These are phyloP conservation scores for Laticauda laticaudata DNA, from an alignment of 2,113 vertebrate genomes.

Conservation along the genomic window DNA sequence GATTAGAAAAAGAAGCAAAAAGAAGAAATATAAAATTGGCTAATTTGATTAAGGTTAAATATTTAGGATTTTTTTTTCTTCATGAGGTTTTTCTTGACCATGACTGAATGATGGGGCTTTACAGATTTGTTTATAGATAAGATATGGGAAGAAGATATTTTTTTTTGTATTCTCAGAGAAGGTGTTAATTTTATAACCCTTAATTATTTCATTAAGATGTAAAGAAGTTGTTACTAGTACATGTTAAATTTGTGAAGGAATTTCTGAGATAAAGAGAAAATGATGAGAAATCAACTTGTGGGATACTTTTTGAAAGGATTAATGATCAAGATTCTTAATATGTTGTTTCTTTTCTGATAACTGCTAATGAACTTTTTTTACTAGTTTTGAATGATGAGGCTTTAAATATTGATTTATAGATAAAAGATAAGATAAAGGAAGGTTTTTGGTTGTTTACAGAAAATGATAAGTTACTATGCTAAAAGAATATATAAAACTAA, in stretches of 20 bases:
- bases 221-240: background rate
- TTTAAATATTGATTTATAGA: background rate
- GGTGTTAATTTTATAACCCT: background rate
- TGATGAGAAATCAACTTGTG: background rate
- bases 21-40: background rate
- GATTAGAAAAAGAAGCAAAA: background rate
- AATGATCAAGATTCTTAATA: background rate
- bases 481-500: background rate
- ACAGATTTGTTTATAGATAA: background rate
- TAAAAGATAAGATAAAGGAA: background rate
- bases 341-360: background rate
- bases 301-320: background rate
- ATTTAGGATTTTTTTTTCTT: background rate
- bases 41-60: background rate
- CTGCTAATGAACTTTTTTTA: background rate
- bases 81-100: background rate
- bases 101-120: background rate
- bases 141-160: background rate
- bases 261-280: background rate
- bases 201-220: background rate
- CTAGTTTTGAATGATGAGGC: background rate
- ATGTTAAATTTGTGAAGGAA: background rate
- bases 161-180: background rate
- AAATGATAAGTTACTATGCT: background rate
- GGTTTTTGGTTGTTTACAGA: background rate